These are phyloP conservation scores for Tryphoninae sp. DNA, from an alignment of 2,888 invertebrate species.

Conservation along the genomic window DNA sequence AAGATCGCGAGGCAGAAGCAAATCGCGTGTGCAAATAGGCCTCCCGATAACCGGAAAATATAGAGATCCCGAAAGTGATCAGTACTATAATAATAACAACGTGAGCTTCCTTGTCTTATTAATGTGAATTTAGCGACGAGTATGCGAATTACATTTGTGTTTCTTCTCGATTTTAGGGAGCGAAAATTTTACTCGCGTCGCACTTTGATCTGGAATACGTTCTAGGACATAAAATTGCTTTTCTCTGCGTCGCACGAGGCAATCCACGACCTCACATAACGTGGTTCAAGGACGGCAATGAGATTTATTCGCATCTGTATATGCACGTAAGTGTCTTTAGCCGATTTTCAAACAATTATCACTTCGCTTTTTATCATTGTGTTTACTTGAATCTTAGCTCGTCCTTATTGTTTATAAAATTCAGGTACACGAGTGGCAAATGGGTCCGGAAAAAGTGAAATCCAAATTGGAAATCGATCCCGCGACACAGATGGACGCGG, in stretches of 20 bases:
- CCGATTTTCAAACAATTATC: background rate
- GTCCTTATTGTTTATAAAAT: slow-evolving; percentile 46
- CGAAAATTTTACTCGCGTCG: slow-evolving; percentile 93
- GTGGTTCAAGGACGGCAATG: slow-evolving; percentile 97
- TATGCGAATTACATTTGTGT: background rate
- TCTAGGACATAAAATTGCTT: slow-evolving; percentile 96
- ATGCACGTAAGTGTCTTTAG: slow-evolving; percentile 87
- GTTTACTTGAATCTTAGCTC: background rate
- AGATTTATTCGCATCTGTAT: slow-evolving; percentile 94
- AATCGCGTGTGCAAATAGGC: slow-evolving; percentile 93
- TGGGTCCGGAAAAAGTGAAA: slow-evolving; percentile 91
- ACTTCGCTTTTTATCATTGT: background rate
- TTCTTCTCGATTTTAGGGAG: slow-evolving; percentile 85
- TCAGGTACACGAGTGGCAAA: slow-evolving; percentile 95
- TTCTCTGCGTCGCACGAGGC: slow-evolving; percentile 95
- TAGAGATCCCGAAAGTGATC: slow-evolving; percentile 93
- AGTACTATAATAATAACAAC: slow-evolving; percentile 94
- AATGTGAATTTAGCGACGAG: background rate
- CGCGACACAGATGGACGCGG: slow-evolving; percentile 97
- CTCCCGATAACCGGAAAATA: slow-evolving; percentile 94
- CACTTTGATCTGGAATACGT: slow-evolving; percentile 97
- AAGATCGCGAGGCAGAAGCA: slow-evolving; percentile 87
- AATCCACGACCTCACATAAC: slow-evolving; percentile 95
- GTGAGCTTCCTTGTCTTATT: slow-evolving; percentile 82
- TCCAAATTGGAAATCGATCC: slow-evolving; percentile 97